Base-by-base conservation (phyloP, 2,113 vertebrate species). In the Sigmodon hispidus region DNA sequence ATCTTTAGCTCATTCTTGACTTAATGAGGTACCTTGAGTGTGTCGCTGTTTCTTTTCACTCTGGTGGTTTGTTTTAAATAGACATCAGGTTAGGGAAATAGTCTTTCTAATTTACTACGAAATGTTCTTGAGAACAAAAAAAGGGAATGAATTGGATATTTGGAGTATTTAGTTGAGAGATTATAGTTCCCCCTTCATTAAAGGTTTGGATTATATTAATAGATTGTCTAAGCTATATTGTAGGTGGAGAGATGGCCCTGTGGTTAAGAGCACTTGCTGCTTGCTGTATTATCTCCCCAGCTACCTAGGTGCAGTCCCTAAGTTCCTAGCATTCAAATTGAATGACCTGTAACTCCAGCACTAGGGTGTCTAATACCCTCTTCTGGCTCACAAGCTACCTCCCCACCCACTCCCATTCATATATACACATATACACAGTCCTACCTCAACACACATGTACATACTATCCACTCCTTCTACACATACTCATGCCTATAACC, bases 21-120 rank as follows among this genome's bases (percentile, higher is more conserved):
- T 94, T 94, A 96, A 85, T 93, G 40, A 91, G 77, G 48, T 92
- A 55, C 73, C 89, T n/a, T n/a, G 26, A 76, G 59, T 48, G 4
- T 88, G 87, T 94, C 3, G 15, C 75, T 29, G n/a, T 89, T 86
- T 40, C 36, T 24, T 48, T 34, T 65, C 89, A 73, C 76, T 65
- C 3, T 91, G 45, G 87, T 45, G 87, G 40, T 91, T 95, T 96
- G n/a, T 80, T 90, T 93, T 80, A 87, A 91, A 67, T 43, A 85
- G 92, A 61, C 8, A 34, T 31, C 70, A 52, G 52, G 10, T 59
- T 85, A 72, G 0, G 31, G 50, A 80, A 70, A 87, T 94, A 76
- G 24, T 61, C 80, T 85, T 91, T 67, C 88, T 90, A 76, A 96
- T 94, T 87, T 88, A 65, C 13, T 75, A 24, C 0, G 26, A 63